Conservation (phyloP, 2,888 invertebrate genomes). For the Rutpela maculata region DNA sequence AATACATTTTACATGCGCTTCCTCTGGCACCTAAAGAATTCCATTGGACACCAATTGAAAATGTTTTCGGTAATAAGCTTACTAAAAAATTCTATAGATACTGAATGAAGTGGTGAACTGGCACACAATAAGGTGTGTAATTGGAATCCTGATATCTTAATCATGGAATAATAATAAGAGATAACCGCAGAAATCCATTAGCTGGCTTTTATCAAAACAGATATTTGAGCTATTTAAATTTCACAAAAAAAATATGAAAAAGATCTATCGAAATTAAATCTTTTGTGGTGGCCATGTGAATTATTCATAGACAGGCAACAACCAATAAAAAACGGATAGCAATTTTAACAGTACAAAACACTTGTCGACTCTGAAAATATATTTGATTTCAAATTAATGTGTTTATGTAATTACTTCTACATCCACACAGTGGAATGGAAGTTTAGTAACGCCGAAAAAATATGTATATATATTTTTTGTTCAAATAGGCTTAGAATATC, state of each 20-base stretch:
- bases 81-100: slow-evolving; percentile 9
- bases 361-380: slow-evolving; percentile 6
- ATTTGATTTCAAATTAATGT: slow-evolving; percentile 20
- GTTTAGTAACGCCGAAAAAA: too few species aligned
- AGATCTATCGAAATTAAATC: slow-evolving; percentile 7
- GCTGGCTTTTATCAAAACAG: slow-evolving; percentile 16
- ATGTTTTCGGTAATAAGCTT: slow-evolving; percentile 15
- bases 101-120: slow-evolving; percentile 20
- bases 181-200: slow-evolving; percentile 38
- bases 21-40: neutral
- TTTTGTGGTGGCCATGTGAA: slow-evolving; percentile 4
- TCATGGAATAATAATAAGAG: slow-evolving; percentile 17
- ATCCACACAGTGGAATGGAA: too few species aligned
- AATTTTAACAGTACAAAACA: slow-evolving; percentile 15
- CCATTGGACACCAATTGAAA: neutral
- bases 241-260: neutral
- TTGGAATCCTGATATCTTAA: slow-evolving; percentile 33
- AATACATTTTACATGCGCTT: neutral
- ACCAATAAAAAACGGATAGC: slow-evolving; percentile 10
- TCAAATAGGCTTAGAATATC: too few species aligned
- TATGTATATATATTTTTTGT: too few species aligned
- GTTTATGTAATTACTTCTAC: slow-evolving; percentile 29
- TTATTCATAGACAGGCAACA: slow-evolving; percentile 11
- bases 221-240: slow-evolving; percentile 1
- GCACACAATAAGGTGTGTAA: slow-evolving; percentile 25